These are phyloP conservation scores for Epistrophe eligans DNA, from an alignment of 2,888 invertebrate genomes.

Conservation along the genomic window DNA sequence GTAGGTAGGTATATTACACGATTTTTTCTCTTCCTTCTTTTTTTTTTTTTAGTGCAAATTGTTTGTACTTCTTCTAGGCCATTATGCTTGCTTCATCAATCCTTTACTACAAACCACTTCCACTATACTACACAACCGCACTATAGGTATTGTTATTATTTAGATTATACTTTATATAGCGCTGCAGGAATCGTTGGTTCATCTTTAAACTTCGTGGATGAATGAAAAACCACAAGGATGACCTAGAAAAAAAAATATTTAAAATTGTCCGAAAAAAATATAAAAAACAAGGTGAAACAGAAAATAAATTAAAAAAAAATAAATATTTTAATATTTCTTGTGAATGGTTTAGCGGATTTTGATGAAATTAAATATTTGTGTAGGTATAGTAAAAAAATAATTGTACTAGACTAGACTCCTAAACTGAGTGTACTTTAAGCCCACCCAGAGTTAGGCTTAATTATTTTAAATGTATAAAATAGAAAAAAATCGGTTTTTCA, in stretches of 20 bases:
- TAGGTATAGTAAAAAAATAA: too few species aligned
- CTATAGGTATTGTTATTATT: conserved; percentile 60
- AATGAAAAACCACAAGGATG: conserved; percentile 34
- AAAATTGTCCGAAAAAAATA: conserved; percentile 32
- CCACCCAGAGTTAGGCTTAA: too few species aligned
- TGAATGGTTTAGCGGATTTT: not conserved
- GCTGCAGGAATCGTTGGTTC: conserved; percentile 36
- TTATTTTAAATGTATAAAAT: too few species aligned
- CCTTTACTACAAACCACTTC: conserved; percentile 61
- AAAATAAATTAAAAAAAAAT: not conserved
- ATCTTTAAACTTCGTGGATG: conserved; percentile 49
- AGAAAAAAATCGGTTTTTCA: too few species aligned
- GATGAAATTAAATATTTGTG: conserved; percentile 9
- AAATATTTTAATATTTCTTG: not conserved
- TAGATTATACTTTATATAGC: conserved; percentile 59
- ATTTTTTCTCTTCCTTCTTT: conserved; percentile 21
- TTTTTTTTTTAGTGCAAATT: conserved; percentile 63
- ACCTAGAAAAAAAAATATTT: conserved; percentile 48
- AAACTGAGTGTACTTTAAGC: too few species aligned
- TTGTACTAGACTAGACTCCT: too few species aligned
- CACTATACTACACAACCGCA: conserved; percentile 35
- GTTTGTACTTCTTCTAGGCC: conserved; percentile 62
- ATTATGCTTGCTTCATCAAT: conserved; percentile 71
- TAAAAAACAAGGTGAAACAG: not conserved
- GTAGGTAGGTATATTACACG: not conserved